Conservation (phyloP, 1,140 invertebrate genomes). For the Melitaea cinxia region DNA sequence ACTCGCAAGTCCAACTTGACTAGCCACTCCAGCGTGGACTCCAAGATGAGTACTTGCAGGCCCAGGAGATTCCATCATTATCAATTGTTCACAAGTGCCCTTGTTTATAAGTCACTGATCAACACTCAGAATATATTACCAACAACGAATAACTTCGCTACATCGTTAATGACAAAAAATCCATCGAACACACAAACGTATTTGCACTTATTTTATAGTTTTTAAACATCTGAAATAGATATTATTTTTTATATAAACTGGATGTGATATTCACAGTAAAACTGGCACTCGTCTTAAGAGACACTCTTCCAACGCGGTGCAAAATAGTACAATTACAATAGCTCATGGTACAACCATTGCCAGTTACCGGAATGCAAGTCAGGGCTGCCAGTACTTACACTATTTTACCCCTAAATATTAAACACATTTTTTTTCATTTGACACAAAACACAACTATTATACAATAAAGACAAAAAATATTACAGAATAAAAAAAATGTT, state of each 20-base stretch:
- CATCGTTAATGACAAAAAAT: conserved; percentile 9
- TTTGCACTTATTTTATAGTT: not conserved
- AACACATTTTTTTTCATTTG: not conserved
- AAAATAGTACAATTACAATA: conserved; percentile 2
- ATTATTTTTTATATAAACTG: not conserved
- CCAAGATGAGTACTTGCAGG: conserved; percentile 48
- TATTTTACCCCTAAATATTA: not conserved
- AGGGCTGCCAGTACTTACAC: not conserved
- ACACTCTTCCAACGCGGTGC: conserved; percentile 2
- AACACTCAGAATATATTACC: conserved; percentile 39
- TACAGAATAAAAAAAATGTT: too few species aligned
- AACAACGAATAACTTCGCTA: conserved; percentile 28
- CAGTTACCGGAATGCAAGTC: too few species aligned
- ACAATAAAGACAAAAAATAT: too few species aligned
- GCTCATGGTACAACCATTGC: not conserved
- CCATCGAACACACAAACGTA: not conserved
- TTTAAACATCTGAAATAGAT: not conserved
- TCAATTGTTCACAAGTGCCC: conserved; percentile 47
- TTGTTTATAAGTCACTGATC: conserved; percentile 55
- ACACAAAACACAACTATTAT: too few species aligned
- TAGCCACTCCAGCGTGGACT: conserved; percentile 47
- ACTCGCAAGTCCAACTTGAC: conserved; percentile 49
- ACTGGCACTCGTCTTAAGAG: conserved; percentile 1
- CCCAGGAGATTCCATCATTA: conserved; percentile 65
- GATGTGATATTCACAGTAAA: not conserved